phyloP scores from a whole-genome alignment of 1,140 invertebrate species.

The Lepidurus apus region DNA sequence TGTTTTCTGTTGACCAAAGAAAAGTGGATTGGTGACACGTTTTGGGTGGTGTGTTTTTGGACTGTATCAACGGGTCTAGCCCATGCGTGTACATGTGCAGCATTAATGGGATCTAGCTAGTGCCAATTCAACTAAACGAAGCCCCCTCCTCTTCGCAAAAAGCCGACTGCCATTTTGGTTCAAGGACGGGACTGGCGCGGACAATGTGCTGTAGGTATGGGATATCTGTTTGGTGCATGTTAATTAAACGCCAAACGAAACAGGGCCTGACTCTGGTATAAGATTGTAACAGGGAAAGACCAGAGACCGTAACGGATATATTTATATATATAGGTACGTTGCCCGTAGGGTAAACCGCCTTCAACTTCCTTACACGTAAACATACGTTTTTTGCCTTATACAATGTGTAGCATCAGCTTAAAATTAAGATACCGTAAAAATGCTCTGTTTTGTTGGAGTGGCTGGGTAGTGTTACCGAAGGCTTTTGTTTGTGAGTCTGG shows the following conservation, averaged over 20 bases:
- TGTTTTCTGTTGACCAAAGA: neutral
- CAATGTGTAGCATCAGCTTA: neutral
- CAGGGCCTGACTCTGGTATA: neutral
- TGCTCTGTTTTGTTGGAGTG: no score
- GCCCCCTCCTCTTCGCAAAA: neutral
- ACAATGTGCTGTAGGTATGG: neutral
- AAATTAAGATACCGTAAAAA: no score
- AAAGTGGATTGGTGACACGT: slow-evolving; percentile 4
- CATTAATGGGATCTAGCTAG: neutral
- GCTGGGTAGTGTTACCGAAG: no score
- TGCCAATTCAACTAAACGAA: neutral
- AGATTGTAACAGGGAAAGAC: neutral
- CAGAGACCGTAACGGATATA: neutral
- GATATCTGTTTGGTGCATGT: neutral
- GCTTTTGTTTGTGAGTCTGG: no score
- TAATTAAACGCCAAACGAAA: neutral
- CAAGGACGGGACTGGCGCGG: neutral
- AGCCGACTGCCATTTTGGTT: slow-evolving; percentile 9
- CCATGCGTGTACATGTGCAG: neutral
- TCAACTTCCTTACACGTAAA: slow-evolving; percentile 3
- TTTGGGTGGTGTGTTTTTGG: slow-evolving; percentile 10
- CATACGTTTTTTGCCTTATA: neutral
- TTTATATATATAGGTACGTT: neutral
- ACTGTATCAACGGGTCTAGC: neutral
- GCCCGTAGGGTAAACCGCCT: slow-evolving; percentile 8